Evolutionary conservation across 2,113 vertebrate species (phyloP).

Genomic region (Crotophaga sulcirostris): DNA sequence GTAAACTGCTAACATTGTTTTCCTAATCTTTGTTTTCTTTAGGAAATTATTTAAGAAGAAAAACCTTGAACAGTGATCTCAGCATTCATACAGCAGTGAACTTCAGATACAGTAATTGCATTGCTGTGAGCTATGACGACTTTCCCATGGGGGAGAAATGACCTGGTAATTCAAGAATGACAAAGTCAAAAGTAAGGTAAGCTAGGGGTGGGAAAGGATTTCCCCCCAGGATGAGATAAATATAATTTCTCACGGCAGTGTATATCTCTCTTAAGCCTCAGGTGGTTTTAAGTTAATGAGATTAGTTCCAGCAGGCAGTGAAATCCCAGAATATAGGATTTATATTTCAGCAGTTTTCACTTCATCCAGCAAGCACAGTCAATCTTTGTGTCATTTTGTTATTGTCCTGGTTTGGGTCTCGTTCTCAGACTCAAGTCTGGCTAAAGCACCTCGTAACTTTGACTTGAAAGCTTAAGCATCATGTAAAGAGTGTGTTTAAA

Average conservation of each 20-base stretch:
- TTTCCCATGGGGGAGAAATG: constrained; percentile 49
- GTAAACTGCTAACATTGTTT: constrained; percentile 3
- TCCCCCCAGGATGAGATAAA: constrained; percentile 59
- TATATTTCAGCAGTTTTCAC: constrained; percentile 68
- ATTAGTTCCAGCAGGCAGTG: constrained; percentile 65
- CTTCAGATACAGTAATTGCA: constrained; percentile 27
- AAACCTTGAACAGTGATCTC: constrained; percentile 2
- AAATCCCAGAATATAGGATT: constrained; percentile 64
- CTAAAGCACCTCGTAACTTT: constrained; percentile 45
- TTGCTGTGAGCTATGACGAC: constrained; percentile 38
- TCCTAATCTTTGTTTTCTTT: constrained; percentile 34
- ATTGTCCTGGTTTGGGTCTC: constrained; percentile 49
- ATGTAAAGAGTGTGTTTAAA: constrained; percentile 15
- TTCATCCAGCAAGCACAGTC: constrained; percentile 57
- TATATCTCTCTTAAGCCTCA: constrained; percentile 67
- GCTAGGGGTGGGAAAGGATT: constrained; percentile 33
- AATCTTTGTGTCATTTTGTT: constrained; percentile 58
- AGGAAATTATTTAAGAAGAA: constrained; percentile 36
- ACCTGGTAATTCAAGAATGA: constrained; percentile 51
- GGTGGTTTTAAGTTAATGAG: constrained; percentile 70
- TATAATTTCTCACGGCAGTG: constrained; percentile 69
- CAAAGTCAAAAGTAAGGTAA: constrained; percentile 65
- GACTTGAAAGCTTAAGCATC: constrained; percentile 55
- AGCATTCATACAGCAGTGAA: neutral
- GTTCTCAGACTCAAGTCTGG: constrained; percentile 41